Conservation (phyloP, 2,113 vertebrate genomes). For the Sylvilagus bachmani region DNA sequence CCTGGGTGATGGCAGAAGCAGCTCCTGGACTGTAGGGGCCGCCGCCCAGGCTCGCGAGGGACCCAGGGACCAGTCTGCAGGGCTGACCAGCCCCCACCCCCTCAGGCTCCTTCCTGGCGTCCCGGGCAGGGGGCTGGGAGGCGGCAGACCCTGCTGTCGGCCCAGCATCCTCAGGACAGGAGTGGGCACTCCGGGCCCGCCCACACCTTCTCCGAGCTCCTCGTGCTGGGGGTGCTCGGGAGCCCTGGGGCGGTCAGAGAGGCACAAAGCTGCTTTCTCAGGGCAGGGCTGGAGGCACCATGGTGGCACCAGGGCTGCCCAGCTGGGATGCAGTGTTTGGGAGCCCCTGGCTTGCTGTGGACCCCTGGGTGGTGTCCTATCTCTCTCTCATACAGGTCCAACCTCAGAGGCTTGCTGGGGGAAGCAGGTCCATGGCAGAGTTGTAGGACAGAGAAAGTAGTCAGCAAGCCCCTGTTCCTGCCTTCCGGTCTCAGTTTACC, state of each 20-base stretch:
- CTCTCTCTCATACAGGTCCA: neutral
- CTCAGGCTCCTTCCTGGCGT: accelerated
- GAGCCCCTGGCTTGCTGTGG: accelerated
- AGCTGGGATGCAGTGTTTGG: accelerated
- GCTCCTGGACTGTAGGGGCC: accelerated
- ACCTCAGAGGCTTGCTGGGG: neutral
- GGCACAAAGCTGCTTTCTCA: accelerated
- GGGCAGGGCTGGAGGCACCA: accelerated
- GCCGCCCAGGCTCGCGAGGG: too few relatives aligned
- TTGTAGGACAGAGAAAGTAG: too few relatives aligned
- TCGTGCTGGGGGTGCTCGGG: neutral
- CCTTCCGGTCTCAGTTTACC: neutral
- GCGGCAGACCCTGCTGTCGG: too few relatives aligned
- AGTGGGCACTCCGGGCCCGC: accelerated
- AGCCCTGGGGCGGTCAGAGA: accelerated
- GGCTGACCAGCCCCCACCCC: accelerated
- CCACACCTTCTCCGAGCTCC: accelerated
- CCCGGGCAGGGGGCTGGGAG: accelerated
- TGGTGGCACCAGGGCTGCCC: accelerated
- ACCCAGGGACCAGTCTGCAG: too few relatives aligned
- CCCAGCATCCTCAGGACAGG: neutral
- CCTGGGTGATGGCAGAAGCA: accelerated
- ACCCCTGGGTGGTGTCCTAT: accelerated
- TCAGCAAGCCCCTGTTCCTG: accelerated
- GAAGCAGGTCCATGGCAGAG: neutral